A percentile compares a stretch with the other conserved stretches of the same genome.
These are phyloP conservation scores for Eilema depressum DNA, from an alignment of 2,888 invertebrate genomes.

Conservation along the genomic window DNA sequence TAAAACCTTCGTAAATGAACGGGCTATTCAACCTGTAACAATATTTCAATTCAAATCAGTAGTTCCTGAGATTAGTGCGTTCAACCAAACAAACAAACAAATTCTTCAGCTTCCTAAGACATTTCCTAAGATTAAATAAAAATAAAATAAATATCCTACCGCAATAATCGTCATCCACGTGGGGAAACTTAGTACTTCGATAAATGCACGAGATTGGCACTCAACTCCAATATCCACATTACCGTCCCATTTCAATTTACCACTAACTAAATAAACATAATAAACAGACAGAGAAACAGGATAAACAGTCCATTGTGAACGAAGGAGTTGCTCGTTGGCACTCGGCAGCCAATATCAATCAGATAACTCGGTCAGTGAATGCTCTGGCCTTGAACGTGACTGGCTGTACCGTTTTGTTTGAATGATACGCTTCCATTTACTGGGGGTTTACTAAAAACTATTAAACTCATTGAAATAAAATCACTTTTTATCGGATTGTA, in stretches of 20 bases:
- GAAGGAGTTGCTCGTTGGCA: constrained; percentile 8
- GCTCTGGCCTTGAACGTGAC: constrained; percentile 75
- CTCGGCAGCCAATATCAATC: constrained; percentile 46
- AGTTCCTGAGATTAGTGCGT: too few relatives aligned
- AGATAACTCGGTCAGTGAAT: constrained; percentile 71
- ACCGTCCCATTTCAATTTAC: constrained; percentile 27
- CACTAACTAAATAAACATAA: constrained; percentile 21
- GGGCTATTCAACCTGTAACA: too few relatives aligned
- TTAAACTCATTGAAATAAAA: too few relatives aligned
- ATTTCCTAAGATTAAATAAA: too few relatives aligned
- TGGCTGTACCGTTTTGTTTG: constrained; percentile 50
- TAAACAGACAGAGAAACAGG: too few relatives aligned
- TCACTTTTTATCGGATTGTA: too few relatives aligned
- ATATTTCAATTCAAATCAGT: too few relatives aligned
- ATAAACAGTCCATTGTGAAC: constrained; percentile 28
- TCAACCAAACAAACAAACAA: too few relatives aligned
- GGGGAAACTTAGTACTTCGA: neutral
- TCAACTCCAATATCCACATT: neutral
- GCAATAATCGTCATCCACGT: too few relatives aligned
- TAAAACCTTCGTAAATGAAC: too few relatives aligned
- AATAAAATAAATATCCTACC: too few relatives aligned
- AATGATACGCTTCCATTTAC: constrained; percentile 36
- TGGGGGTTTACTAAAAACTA: constrained; percentile 2
- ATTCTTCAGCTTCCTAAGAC: too few relatives aligned
- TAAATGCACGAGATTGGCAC: neutral